Conservation (phyloP, 2,888 invertebrate genomes). For the Ectemnius lituratus region DNA sequence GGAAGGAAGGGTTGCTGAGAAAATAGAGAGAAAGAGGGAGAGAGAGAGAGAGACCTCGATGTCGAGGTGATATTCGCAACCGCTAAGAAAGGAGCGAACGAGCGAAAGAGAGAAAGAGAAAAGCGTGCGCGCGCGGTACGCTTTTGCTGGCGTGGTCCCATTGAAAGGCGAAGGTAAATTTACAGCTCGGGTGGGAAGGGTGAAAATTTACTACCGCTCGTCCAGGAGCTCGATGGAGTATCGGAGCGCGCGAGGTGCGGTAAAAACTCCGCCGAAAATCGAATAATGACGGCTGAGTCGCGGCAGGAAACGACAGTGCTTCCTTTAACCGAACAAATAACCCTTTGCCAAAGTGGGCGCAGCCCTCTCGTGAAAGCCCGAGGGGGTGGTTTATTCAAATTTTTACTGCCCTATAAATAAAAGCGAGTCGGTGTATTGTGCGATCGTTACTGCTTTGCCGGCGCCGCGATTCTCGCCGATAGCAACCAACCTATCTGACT, state of each 20-base stretch:
- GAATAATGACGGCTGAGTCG: conserved; percentile 45
- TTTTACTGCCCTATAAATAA: conserved; percentile 70
- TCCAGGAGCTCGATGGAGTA: conserved; percentile 45
- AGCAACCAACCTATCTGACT: conserved; percentile 7
- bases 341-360: conserved; percentile 36
- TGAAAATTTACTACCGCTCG: conserved; percentile 70
- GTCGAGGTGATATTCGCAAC: background rate
- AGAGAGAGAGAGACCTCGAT: too few relatives aligned
- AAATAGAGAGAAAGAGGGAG: background rate
- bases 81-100: too few relatives aligned
- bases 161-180: conserved; percentile 70
- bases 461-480: conserved; percentile 38
- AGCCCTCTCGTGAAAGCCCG: conserved; percentile 36
- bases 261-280: conserved; percentile 65
- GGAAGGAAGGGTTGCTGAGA: background rate
- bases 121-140: too few relatives aligned
- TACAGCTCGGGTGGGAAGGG: conserved; percentile 67
- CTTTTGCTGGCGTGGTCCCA: conserved; percentile 49
- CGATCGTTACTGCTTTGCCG: conserved; percentile 45
- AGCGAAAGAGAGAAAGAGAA: too few relatives aligned
- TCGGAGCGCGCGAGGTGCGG: conserved; percentile 33
- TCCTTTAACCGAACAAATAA: conserved; percentile 69
- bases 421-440: conserved; percentile 46
- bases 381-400: conserved; percentile 67
- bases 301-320: conserved; percentile 40